Evolutionary conservation across 2,797 vertebrate species (phyloP).

Genomic region (Malacoctenus gilli): DNA sequence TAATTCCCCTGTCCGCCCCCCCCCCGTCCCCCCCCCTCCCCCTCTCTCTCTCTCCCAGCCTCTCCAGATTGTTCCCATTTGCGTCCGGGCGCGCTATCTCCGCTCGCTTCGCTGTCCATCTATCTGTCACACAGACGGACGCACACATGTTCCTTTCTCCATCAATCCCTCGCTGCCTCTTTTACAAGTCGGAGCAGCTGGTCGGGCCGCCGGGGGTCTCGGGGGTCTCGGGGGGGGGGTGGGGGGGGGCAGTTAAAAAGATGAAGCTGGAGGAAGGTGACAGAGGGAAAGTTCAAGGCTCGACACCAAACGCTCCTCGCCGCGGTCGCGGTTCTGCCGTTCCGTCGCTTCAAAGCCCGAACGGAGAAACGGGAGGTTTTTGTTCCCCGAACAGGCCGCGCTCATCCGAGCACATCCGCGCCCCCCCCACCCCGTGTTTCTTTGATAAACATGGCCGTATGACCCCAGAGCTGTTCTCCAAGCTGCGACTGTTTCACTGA

Average conservation of each 20-base stretch:
- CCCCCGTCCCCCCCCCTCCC: constrained; percentile 22
- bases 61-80: constrained; percentile 81
- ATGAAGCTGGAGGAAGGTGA: constrained; percentile 71
- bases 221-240: too few relatives aligned
- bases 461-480: too few relatives aligned
- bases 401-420: too few relatives aligned
- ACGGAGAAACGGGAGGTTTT: constrained; percentile 37
- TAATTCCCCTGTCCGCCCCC: constrained; percentile 54
- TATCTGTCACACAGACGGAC: constrained; percentile 38
- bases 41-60: constrained; percentile 44
- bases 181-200: constrained; percentile 79
- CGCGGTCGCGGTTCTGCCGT: constrained; percentile 7
- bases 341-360: constrained; percentile 16
- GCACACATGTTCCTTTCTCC: constrained; percentile 53
- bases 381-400: too few relatives aligned
- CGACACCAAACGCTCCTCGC: constrained; percentile 43
- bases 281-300: constrained; percentile 64
- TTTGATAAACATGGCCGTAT: too few relatives aligned
- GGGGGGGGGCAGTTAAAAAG: constrained; percentile 73
- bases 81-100: constrained; percentile 64
- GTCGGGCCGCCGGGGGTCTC: constrained; percentile 66
- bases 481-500: too few relatives aligned
- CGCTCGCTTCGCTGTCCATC: constrained; percentile 49
- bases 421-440: too few relatives aligned
- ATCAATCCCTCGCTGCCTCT: constrained; percentile 49